Conservation (phyloP, 2,797 vertebrate species). For the Gila robusta region DNA sequence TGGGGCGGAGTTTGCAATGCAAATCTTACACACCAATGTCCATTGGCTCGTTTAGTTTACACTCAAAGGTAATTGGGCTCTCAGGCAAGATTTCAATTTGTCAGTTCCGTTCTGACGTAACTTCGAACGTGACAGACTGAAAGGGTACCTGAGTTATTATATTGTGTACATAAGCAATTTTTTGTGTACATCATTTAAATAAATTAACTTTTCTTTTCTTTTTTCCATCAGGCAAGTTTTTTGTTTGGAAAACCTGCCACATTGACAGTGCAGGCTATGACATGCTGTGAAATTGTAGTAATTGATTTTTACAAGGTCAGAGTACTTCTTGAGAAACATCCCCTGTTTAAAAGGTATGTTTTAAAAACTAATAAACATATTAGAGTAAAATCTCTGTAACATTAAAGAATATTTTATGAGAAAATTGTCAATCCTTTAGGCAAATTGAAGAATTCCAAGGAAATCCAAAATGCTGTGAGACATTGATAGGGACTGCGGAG, state of each 20-base stretch:
- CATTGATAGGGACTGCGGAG: neutral
- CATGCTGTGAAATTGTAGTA: conserved; percentile 58
- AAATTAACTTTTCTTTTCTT: neutral
- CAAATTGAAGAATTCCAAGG: conserved; percentile 34
- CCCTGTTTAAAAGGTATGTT: conserved; percentile 47
- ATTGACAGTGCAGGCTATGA: conserved; percentile 54
- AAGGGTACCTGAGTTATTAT: neutral
- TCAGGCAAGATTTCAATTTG: too few relatives aligned
- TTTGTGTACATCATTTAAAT: neutral
- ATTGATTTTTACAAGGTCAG: conserved; percentile 53
- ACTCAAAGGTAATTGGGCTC: too few relatives aligned
- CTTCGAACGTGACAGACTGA: too few relatives aligned
- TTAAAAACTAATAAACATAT: neutral
- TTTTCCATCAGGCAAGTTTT: conserved; percentile 51
- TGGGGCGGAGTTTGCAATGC: too few relatives aligned
- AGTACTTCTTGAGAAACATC: conserved; percentile 47
- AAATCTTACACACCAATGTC: too few relatives aligned
- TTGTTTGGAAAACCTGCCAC: conserved; percentile 52
- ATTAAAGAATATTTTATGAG: neutral
- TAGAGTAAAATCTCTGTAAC: neutral
- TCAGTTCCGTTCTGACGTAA: too few relatives aligned
- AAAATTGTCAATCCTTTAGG: conserved; percentile 11
- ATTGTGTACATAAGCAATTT: too few relatives aligned
- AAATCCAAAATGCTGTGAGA: neutral
- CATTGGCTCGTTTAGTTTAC: too few relatives aligned